Base-by-base conservation (phyloP, 1,140 invertebrate species). In the Limonius californicus region DNA sequence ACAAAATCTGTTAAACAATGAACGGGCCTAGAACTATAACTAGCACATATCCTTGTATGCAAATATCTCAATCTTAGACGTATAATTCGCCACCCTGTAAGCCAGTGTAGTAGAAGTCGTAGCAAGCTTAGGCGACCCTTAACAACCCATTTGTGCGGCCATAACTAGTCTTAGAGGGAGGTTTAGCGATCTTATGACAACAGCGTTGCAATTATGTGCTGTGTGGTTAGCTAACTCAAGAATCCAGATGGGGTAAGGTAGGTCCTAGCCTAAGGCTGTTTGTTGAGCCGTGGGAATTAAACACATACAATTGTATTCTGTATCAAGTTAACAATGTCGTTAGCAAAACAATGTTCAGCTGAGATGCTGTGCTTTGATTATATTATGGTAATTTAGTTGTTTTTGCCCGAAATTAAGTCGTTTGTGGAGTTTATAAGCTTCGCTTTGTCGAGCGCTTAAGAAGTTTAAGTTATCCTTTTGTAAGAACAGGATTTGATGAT, bases 261-360 rank as follows among this genome's bases (percentile, higher is more conserved):
- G 60, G 53, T 56, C 60, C 60, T 47, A 21, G 35, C 60, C 60
- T 6, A 45, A 11, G 54, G 54, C 53, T 61, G 60, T 61, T 61
- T 61, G 60, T 32, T 32, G 54, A 61, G 54, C 60, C 60, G 54
- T 45, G 60, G 60, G 60, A 61, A 61, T 61, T 61, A 61, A 53
- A 56, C 35, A 47, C 54, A 43, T 56, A 61, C 60, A 61, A 61
- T 61, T 56, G 60, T 47, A 61, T 61, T 56, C 47, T 45, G 60
- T 61, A 61, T 61, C 60, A 47, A 61, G 60, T 61, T 61, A 61
- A 61, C 60, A 56, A 56, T 61, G 60, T 61, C 53, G 60, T 61
- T 45, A 43, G 60, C 53, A 61, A 54, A 61, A 61, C 59, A 61
- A 54, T 54, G 59, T 61, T 61, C 39, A 56, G 27, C 20, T 35